Percentiles rank a stretch among this genome's conserved stretches.
Conservation (phyloP, 2,797 vertebrate genomes). For the Macrochelys suwanniensis region DNA sequence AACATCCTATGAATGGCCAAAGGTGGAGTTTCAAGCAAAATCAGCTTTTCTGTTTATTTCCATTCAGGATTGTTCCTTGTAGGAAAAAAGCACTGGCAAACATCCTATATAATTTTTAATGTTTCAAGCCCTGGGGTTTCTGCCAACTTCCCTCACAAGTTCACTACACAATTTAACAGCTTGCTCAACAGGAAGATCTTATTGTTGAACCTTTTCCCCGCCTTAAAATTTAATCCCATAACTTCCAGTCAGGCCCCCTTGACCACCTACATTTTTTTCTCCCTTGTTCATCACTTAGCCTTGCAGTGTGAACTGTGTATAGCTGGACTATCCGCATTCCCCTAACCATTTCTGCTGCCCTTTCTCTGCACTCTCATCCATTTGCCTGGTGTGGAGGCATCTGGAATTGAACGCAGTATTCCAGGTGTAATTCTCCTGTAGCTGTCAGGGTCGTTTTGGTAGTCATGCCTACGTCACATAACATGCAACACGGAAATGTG, state of each 20-base stretch:
- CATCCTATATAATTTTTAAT: background rate
- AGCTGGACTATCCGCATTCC: background rate
- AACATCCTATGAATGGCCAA: background rate
- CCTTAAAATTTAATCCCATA: background rate
- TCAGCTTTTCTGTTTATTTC: background rate
- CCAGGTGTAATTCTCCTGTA: background rate
- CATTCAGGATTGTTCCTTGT: background rate
- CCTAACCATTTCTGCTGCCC: background rate
- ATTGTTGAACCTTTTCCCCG: background rate
- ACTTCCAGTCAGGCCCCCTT: background rate
- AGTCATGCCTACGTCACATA: background rate
- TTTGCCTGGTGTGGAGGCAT: background rate
- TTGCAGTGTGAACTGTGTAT: no score
- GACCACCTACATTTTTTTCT: background rate
- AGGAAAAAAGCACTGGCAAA: background rate
- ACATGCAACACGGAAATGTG: background rate
- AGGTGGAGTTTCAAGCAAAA: background rate
- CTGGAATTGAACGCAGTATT: background rate
- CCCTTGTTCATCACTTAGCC: background rate
- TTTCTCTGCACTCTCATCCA: background rate
- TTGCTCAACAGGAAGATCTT: background rate
- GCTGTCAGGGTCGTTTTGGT: background rate
- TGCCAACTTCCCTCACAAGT: background rate
- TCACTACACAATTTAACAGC: background rate
- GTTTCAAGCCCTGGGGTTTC: background rate